Base-by-base conservation (phyloP, 2,113 vertebrate species). In the Takifugu bimaculatus region DNA sequence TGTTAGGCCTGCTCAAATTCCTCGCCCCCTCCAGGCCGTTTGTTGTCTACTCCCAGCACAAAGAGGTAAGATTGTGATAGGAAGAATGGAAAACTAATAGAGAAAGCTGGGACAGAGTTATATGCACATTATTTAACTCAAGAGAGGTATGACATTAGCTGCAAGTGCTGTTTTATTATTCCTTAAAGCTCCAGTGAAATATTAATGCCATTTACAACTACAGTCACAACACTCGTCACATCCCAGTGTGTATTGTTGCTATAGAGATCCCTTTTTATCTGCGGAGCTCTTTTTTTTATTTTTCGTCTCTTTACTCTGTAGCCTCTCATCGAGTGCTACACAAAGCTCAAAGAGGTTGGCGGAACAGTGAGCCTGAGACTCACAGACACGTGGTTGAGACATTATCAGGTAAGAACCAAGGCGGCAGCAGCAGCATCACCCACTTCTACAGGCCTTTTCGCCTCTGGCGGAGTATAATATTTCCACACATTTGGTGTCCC, bases 1-100 rank as follows among this genome's bases (percentile, higher is more conserved):
- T 98, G 15, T 87, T 98, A 63, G 75, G 90, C 29, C 84, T 99
- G 57, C 35, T 98, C 76, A 91, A 92, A 53, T 96, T 99, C 54
- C 90, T 99, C 70, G 91, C 97, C 59, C 95, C 97, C 43, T 98
- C 96, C 39, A 92, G 97, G 76, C 97, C 97, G 2, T 98, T 99
- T 44, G 94, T 98, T 32, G 92, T 94, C 47, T 97, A 95, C 87
- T 97, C 93, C 74, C 97, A 98, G 45, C 95, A 95, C 50, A 96
- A 94, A 92, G 97, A 99, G 95, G 97, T 98, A 91, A 90, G 80
- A 50, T 48, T 47, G 13, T 20, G n/a, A 26, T 4, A 0, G 26
- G 7, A 14, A 0, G 35, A 39, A 39, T 6, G 1, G 9, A 39
- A 39, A 39, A 39, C 9, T 4, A 39, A 11, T 1, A 39, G 11